Percentiles rank a stretch among this genome's conserved stretches.
phyloP scores from a whole-genome alignment of 64 coral and sea anemone genomes.

The Montipora foliosa region DNA sequence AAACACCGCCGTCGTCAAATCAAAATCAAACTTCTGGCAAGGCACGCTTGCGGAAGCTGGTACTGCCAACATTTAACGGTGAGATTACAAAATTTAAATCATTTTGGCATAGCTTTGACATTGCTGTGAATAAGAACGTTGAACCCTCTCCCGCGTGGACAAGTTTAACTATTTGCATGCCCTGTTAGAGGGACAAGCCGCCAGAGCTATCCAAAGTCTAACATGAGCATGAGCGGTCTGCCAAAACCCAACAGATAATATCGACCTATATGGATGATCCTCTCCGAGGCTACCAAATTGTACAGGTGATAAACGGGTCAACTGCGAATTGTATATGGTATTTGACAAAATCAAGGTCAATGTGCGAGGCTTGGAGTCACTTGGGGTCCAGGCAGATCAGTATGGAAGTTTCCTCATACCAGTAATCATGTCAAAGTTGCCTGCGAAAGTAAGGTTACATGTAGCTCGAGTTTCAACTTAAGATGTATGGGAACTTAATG shows the following conservation, averaged over 20 bases:
- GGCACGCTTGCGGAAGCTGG: neutral
- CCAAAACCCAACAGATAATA: neutral
- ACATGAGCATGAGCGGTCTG: no score
- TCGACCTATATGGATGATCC: neutral
- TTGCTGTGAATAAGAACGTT: neutral
- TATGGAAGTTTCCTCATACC: neutral
- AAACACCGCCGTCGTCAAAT: no score
- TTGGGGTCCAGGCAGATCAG: neutral
- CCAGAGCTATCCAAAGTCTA: no score
- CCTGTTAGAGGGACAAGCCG: no score
- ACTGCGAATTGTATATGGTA: no score
- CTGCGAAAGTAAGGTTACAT: neutral
- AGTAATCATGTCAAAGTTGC: neutral
- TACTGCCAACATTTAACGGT: neutral
- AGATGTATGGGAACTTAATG: neutral
- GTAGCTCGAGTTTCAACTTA: neutral
- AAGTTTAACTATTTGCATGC: neutral
- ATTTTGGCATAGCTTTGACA: neutral
- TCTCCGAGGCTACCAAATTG: neutral
- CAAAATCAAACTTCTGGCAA: no score
- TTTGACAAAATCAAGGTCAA: no score
- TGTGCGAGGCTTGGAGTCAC: no score
- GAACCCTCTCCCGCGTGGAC: neutral
- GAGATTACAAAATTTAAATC: neutral
- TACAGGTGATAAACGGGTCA: neutral